Base-by-base conservation (phyloP, 2,888 invertebrate species). In the Epinotia bilunana region DNA sequence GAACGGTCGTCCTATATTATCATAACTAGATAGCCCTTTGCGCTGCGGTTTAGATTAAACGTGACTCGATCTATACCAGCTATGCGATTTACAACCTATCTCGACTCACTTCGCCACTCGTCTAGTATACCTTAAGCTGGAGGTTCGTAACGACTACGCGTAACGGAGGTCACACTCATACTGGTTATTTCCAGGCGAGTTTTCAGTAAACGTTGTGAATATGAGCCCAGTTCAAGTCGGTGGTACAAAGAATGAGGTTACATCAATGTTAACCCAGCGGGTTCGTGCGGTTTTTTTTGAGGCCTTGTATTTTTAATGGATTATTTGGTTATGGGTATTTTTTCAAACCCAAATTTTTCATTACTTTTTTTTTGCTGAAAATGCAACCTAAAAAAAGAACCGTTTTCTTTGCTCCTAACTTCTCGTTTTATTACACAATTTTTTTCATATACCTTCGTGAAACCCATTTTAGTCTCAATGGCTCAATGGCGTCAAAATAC, bases 21-120 rank as follows among this genome's bases (percentile, higher is more conserved):
- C 68, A 68, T 68, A 68, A 68, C 68, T 68, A 68, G 57, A 68
- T 57, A 18, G 68, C 12, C 58, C 68, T 67, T 67, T 67, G 53
- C 61, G 61, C 49, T 65, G 65, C 53, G 65, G 65, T 67, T 16
- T 39, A 58, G 57, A 68, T 68, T 58, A 65, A 65, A 65, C 65
- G 53, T 65, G 65, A 65, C 65, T 67, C 65, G 65, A 55, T 67
- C 65, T 65, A 53, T 53, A 67, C 53, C 53, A 53, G 53, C 53
- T n/a, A 53, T 53, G 53, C 53, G 7, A 53, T 53, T 53, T 53
- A 53, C 53, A 53, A 53, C 6, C 16, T 53, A n/a, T 53, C 4
- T 49, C 5, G 7, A n/a, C 7, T 53, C n/a, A 53, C 53, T 1
- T 53, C n/a, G 13, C 16, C n/a, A 53, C n/a, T n/a, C 5, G 53